Conservation (phyloP, 2,797 vertebrate species). For the Microchirus variegatus region DNA sequence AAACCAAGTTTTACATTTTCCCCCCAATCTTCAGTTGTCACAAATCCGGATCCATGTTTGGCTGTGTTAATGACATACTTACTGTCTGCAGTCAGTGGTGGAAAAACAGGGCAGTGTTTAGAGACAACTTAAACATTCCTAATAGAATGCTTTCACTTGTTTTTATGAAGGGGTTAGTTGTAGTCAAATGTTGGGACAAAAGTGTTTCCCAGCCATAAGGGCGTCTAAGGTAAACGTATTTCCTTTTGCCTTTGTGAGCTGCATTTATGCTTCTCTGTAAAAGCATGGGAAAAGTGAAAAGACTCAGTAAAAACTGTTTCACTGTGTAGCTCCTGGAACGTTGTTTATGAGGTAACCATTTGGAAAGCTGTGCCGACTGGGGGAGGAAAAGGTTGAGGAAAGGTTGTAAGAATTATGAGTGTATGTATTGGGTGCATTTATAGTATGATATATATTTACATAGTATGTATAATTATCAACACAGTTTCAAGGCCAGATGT, state of each 20-base stretch:
- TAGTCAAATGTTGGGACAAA: constrained; percentile 10
- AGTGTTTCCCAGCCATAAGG: constrained; percentile 12
- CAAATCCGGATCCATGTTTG: not conserved
- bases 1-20: not conserved
- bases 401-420: not conserved
- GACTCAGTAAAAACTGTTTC: constrained; percentile 46
- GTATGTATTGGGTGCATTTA: not conserved
- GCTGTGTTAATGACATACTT: constrained; percentile 2
- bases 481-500: no score
- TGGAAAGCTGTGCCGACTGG: constrained; percentile 45
- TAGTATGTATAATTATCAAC: not conserved
- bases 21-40: not conserved
- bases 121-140: constrained; percentile 2
- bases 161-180: constrained; percentile 36
- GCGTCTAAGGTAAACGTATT: constrained; percentile 22
- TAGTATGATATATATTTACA: not conserved
- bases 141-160: constrained; percentile 1
- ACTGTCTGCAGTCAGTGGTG: not conserved
- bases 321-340: constrained; percentile 41
- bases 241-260: constrained; percentile 35
- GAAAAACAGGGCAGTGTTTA: not conserved
- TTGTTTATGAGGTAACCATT: constrained; percentile 60
- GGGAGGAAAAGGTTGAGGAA: constrained; percentile 12
- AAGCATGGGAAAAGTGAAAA: constrained; percentile 46
- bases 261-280: constrained; percentile 49